phyloP scores from a whole-genome alignment of 2,888 invertebrate species.

The Bugulina stolonifera region DNA sequence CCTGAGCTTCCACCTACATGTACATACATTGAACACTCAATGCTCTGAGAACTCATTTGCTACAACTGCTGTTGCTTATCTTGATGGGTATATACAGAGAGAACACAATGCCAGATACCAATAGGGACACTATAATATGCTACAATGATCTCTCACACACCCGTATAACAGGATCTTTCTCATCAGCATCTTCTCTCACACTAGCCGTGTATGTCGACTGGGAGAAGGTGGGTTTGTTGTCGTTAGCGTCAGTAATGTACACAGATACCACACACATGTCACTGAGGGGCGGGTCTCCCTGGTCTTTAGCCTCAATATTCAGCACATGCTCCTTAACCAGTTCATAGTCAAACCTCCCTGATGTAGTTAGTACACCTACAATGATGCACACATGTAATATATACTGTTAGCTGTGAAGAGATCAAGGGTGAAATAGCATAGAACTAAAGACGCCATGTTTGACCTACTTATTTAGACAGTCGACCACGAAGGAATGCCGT shows the following conservation, averaged over 20 bases:
- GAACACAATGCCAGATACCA: too few species aligned
- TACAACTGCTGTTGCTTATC: too few species aligned
- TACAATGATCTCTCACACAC: too few species aligned
- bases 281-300: constrained; percentile 79
- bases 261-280: constrained; percentile 82
- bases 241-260: constrained; percentile 56
- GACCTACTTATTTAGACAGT: too few species aligned
- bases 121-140: too few species aligned
- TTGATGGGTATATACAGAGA: too few species aligned
- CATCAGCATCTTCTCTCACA: constrained; percentile 67
- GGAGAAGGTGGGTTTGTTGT: constrained; percentile 44
- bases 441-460: too few species aligned
- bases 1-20: constrained; percentile 67
- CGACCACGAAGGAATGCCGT: too few species aligned
- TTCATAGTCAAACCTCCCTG: constrained; percentile 66
- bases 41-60: neutral
- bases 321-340: constrained; percentile 76
- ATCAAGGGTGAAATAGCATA: too few species aligned
- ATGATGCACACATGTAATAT: too few species aligned
- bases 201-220: constrained; percentile 38
- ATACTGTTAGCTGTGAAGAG: too few species aligned
- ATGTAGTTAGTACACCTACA: constrained; percentile 13
- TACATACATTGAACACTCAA: neutral
- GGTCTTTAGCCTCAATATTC: constrained; percentile 83
- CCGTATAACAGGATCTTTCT: constrained; percentile 64